phyloP scores from a whole-genome alignment of 2,888 invertebrate genomes.

The Cheilosia impressa region DNA sequence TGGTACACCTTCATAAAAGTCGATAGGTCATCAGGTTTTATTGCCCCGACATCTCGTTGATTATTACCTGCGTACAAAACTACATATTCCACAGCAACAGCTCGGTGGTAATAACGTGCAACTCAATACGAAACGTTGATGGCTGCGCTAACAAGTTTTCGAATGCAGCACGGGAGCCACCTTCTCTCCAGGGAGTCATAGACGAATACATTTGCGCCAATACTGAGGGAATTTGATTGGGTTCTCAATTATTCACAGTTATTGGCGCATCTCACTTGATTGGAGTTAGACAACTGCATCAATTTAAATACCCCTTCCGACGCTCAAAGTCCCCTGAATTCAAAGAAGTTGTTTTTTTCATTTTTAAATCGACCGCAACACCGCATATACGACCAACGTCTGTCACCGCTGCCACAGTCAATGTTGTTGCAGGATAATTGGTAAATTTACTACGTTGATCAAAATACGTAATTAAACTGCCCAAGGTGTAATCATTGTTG shows the following conservation, averaged over 20 bases:
- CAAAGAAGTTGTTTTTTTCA: not conserved
- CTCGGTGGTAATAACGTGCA: not conserved
- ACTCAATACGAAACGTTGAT: conserved; percentile 34
- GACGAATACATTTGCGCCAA: conserved; percentile 42
- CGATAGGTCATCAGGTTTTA: conserved; percentile 38
- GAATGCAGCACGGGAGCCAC: not conserved
- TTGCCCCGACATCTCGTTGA: conserved; percentile 19
- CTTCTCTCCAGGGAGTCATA: conserved; percentile 58
- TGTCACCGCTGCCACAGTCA: not conserved
- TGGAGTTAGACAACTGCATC: conserved; percentile 47
- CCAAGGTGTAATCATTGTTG: conserved; percentile 78
- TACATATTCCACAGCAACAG: not conserved
- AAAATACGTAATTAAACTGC: conserved; percentile 77
- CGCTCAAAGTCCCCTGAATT: not conserved
- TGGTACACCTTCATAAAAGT: not conserved
- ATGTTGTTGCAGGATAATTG: conserved; percentile 68
- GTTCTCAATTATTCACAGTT: conserved; percentile 84
- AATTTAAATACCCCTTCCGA: conserved; percentile 21
- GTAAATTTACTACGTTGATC: conserved; percentile 71
- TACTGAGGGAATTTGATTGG: conserved; percentile 82
- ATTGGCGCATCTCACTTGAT: conserved; percentile 78
- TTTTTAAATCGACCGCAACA: not conserved
- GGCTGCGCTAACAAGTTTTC: conserved; percentile 34
- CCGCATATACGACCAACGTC: not conserved
- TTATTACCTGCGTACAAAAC: not conserved